Base-by-base conservation (phyloP, 2,888 invertebrate species). In the Synergus umbraculus region DNA sequence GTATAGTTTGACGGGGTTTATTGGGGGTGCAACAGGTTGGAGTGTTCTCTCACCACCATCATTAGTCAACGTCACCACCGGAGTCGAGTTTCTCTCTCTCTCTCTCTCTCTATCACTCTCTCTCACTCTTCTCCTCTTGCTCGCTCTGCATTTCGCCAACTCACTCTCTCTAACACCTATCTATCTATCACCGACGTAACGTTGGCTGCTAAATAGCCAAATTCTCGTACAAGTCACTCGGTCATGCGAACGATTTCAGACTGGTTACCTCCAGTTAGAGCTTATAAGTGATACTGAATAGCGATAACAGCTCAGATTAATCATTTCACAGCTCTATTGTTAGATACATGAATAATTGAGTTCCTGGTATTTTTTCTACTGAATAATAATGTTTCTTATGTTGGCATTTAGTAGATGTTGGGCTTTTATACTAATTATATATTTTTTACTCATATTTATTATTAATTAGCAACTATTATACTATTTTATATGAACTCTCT, bases 21-120 rank as follows among this genome's bases (percentile, higher is more conserved):
- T 84, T 84, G 81, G 79, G 90, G 90, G 91, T 90, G 91, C 92
- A 92, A 92, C 92, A 92, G 92, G 92, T 92, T 88, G 91, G 90
- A 90, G 88, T 90, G 90, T 91, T 91, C 91, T 92, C 91, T 91
- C 92, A 90, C 91, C 92, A 90, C 91, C 92, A 92, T 92, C 84
- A 84, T 84, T 84, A 83, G 82, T 84, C 84, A 84, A 84, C 83
- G 84, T 84, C 83, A 82, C 79, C 91, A 90, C 89, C 84, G 65
- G 79, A 80, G 79, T 81, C 79, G 82, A 82, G 82, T 80, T 78
- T 81, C 82, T 76, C 83, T 77, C 79, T 85, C 85, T 79, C 81
- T 85, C 83, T 85, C 85, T 79, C 81, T 22, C 22, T 85, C 83
- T 29, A 29, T 29, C 78, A 76, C 79, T 83, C 84, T 77, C 81